A percentile compares a stretch with the other conserved stretches of the same genome.
These are phyloP conservation scores for Carduelis carduelis DNA, from an alignment of 2,797 vertebrate species.

Conservation along the genomic window DNA sequence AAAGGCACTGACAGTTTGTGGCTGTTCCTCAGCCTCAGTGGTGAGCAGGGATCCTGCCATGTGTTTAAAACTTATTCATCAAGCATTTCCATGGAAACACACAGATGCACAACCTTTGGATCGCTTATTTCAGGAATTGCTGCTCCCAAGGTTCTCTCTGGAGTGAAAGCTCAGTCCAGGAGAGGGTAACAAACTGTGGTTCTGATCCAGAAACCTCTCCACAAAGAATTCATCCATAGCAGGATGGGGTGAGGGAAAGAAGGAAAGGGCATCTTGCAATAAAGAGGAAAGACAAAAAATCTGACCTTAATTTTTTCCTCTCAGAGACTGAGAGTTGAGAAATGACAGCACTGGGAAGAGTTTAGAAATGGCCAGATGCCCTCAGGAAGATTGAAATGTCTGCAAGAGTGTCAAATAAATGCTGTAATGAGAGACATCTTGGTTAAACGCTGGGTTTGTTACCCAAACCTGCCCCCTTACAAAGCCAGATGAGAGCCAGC, in stretches of 20 bases:
- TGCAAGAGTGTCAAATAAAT: neutral
- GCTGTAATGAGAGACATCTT: neutral
- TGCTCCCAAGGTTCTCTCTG: neutral
- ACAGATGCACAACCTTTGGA: constrained; percentile 4
- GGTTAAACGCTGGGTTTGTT: neutral
- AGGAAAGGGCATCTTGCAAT: neutral
- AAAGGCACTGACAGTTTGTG: neutral
- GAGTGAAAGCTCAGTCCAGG: neutral
- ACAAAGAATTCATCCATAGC: neutral
- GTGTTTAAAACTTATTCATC: constrained; percentile 41
- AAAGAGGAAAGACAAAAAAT: neutral
- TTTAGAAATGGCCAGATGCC: neutral
- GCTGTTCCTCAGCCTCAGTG: neutral
- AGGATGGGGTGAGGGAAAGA: neutral
- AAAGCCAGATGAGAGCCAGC: neutral
- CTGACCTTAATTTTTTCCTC: neutral
- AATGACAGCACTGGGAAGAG: neutral
- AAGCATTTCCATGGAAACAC: constrained; percentile 51
- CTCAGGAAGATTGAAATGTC: neutral
- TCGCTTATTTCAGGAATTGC: constrained; percentile 19
- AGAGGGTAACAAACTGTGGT: neutral
- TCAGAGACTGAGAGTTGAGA: neutral
- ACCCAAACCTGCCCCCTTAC: neutral
- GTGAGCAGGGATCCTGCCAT: constrained; percentile 5
- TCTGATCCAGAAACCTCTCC: neutral